Base-by-base conservation (phyloP, 53 echinoderm and acorn worm genomes). In the Apostichopus leukothele region DNA sequence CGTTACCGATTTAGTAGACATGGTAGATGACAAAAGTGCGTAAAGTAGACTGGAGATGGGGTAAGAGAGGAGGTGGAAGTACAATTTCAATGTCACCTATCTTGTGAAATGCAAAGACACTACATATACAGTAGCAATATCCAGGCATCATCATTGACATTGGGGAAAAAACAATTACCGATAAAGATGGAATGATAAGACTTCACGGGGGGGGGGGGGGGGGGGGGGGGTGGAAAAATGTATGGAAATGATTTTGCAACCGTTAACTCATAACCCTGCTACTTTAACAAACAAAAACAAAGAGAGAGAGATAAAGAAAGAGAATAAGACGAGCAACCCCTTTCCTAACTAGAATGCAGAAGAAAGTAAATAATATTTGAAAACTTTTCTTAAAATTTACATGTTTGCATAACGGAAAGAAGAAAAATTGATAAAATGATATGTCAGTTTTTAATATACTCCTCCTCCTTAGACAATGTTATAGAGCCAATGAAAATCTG, bases 371-470 rank as follows among this genome's bases (percentile, higher is more conserved):
- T 71, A n/a, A 16, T 18, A 71, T 71, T 39, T 71, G 71, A 71
- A 71, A 71, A 71, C 57, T 57, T 57, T 57, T 71, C 71, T 71
- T 71, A 71, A 81, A 81, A 81, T 81, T 81, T 55, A 81, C 81
- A 81, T 55, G 60, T 81, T 81, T 81, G 81, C 81, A 81, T 81
- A 81, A 81, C 59, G 51, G 81, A 81, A 81, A 26, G 39, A 51
- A 76, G 7, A 76, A 77, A n/a, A 22, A 57, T 13, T 71, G 18
- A 18, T n/a, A 71, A 71, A 71, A 71, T 71, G 71, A 71, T n/a
- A 71, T 16, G 11, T 71, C 71, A 57, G 57, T 57, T 57, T 7
- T 20, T 16, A 71, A n/a, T 71, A 71, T 71, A 71, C 14, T 13
- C 14, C 21, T 71, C 18, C 18, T 13, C 5, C 5, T 3, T 68